Evolutionary conservation across 2,113 vertebrate genomes (phyloP).

Genomic region (Chaetodon trifascialis): DNA sequence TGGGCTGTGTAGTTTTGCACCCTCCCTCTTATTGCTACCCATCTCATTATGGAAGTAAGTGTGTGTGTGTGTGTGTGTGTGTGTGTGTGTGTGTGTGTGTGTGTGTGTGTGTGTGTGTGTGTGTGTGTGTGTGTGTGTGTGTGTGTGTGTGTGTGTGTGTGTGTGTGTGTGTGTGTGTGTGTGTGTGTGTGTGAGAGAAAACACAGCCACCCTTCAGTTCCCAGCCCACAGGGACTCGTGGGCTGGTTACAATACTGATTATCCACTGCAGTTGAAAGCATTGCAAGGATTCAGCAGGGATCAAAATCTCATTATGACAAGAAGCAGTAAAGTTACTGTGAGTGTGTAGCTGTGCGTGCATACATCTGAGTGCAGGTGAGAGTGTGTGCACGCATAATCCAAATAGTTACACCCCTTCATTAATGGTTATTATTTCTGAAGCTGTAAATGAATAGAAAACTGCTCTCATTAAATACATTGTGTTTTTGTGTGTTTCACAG

Average conservation of each 20-base stretch:
- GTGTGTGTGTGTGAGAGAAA: slow-evolving; percentile 35
- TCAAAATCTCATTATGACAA: slow-evolving; percentile 17
- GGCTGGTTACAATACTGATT: slow-evolving; percentile 43
- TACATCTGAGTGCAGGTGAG: background rate
- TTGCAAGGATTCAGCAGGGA: slow-evolving; percentile 11
- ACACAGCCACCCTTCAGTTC: slow-evolving; percentile 23
- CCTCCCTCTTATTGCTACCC: slow-evolving; percentile 1
- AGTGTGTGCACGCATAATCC: background rate
- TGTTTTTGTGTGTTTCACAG: slow-evolving; percentile 72
- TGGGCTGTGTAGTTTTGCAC: slow-evolving; percentile 23
- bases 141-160: too few species aligned
- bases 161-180: too few species aligned
- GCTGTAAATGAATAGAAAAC: slow-evolving; percentile 1
- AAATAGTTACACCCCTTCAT: background rate
- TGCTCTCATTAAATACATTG: background rate
- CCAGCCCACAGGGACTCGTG: slow-evolving; percentile 6
- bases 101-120: too few species aligned
- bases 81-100: too few species aligned
- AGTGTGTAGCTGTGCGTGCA: background rate
- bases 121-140: too few species aligned
- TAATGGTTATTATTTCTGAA: background rate
- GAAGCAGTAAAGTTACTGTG: slow-evolving; percentile 4
- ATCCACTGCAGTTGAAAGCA: slow-evolving; percentile 13
- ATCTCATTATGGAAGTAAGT: slow-evolving; percentile 7
- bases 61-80: too few species aligned